Base-by-base conservation (phyloP, 2,797 vertebrate genomes). In the Enteromius argenteus region DNA sequence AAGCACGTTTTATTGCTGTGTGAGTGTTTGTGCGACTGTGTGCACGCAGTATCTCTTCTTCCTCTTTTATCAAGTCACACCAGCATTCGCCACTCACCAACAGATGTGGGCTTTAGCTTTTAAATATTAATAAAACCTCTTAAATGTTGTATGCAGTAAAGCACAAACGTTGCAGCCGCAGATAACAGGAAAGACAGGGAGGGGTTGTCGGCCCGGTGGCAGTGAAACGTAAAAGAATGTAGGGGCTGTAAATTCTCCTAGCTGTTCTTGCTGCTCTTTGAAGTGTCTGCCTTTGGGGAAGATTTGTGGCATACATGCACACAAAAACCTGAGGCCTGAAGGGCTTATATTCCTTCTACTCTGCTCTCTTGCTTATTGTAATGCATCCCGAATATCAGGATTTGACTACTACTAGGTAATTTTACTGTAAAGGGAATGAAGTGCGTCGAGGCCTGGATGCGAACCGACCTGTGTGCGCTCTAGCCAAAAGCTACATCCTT, bases 181-280 rank as follows among this genome's bases (percentile, higher is more conserved):
- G 87, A 90, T 87, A 90, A 83, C 81, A 88, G 83, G 72, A 85
- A 73, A 87, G 69, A 66, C 84, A 79, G 84, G 73, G 83, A 87
- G 78, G 89, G 77, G 75, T 60, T 71, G 14, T 85, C 14, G 83
- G 87, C 81, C 85, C 68, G 87, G 86, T 86, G 89, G 89, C 82
- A 86, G 82, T 90, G 84, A 85, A 90, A 90, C 86, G 88, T 85
- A 90, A 87, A 90, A 91, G 89, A 91, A 91, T 91, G 90, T 85
- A 88, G 85, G 81, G 88, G 89, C 80, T 90, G 89, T 90, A 91
- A 90, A 91, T 91, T 90, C 80, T 88, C 83, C 60, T 85, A 66
- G 86, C 86, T 87, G 85, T 86, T 85, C 86, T 86, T 88, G 85
- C 84, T 49, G 80, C 76, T 83, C 87, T 92, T 92, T 92, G 92